phyloP scores from a whole-genome alignment of 2,888 invertebrate species.

The Philaethria dido region DNA sequence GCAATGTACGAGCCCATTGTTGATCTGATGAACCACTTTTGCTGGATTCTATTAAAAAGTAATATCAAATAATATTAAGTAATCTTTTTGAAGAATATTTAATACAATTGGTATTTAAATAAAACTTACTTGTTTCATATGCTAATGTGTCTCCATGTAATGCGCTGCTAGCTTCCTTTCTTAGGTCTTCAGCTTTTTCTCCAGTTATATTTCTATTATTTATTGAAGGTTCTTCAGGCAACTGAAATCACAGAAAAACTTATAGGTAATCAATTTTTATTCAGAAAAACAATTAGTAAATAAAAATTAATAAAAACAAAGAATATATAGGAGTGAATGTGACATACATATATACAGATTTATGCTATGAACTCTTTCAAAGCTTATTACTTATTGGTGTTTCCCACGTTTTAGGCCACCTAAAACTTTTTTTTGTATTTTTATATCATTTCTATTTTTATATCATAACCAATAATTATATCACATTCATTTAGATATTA shows the following conservation, averaged over 20 bases:
- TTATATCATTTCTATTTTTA: too few species aligned
- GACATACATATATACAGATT: too few species aligned
- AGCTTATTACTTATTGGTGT: not conserved
- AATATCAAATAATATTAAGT: too few species aligned
- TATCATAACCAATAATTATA: too few species aligned
- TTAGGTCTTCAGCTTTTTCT: constrained; percentile 83
- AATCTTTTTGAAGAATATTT: too few species aligned
- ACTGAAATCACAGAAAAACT: constrained; percentile 52
- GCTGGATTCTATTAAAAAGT: constrained; percentile 69
- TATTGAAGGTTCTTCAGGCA: constrained; percentile 76
- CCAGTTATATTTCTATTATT: constrained; percentile 68
- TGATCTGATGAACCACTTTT: constrained; percentile 85
- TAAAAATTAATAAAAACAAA: too few species aligned
- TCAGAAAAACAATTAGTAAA: too few species aligned
- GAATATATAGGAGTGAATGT: too few species aligned
- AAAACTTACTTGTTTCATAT: constrained; percentile 83
- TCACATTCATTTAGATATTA: not conserved
- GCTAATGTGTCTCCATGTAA: constrained; percentile 86
- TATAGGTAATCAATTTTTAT: not conserved
- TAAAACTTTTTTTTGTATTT: too few species aligned
- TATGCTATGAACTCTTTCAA: too few species aligned
- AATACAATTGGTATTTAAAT: too few species aligned
- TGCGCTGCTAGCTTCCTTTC: constrained; percentile 86
- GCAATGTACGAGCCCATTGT: constrained; percentile 90
- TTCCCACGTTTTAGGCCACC: not conserved